Evolutionary conservation across 2,797 vertebrate genomes (phyloP).

Genomic region (Acipenser oxyrinchus): DNA sequence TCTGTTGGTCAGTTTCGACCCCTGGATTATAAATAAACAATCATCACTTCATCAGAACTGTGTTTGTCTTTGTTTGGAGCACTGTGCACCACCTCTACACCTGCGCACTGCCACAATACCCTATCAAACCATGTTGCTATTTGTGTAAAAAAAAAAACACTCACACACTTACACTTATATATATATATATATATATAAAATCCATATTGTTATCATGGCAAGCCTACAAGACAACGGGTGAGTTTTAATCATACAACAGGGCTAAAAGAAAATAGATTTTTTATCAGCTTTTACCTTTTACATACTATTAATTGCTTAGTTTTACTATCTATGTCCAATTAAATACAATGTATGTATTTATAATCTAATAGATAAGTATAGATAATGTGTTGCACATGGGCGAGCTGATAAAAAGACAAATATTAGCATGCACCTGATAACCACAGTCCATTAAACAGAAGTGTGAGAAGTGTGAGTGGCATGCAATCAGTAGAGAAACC

Average conservation of each 20-base stretch:
- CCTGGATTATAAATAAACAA: too few species aligned
- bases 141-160: too few species aligned
- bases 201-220: too few species aligned
- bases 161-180: too few species aligned
- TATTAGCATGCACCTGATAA: slow-evolving; percentile 47
- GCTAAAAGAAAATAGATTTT: slow-evolving; percentile 66
- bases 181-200: too few species aligned
- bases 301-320: slow-evolving; percentile 61
- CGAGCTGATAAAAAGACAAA: slow-evolving; percentile 42
- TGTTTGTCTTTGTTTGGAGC: too few species aligned
- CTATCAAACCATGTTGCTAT: too few species aligned
- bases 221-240: too few species aligned
- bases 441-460: slow-evolving; percentile 45
- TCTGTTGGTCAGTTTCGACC: too few species aligned
- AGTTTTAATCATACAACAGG: slow-evolving; percentile 31
- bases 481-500: slow-evolving; percentile 11
- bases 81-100: too few species aligned
- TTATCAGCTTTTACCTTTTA: slow-evolving; percentile 56
- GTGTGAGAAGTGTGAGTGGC: slow-evolving; percentile 7
- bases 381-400: slow-evolving; percentile 42
- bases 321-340: slow-evolving; percentile 50
- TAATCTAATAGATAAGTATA: slow-evolving; percentile 62
- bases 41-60: too few species aligned
- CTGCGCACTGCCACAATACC: too few species aligned
- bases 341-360: slow-evolving; percentile 54